Evolutionary conservation across 2,888 invertebrate species (phyloP), one percentile per base, ranked within the genome.

Genomic region (Ophraella communa): DNA sequence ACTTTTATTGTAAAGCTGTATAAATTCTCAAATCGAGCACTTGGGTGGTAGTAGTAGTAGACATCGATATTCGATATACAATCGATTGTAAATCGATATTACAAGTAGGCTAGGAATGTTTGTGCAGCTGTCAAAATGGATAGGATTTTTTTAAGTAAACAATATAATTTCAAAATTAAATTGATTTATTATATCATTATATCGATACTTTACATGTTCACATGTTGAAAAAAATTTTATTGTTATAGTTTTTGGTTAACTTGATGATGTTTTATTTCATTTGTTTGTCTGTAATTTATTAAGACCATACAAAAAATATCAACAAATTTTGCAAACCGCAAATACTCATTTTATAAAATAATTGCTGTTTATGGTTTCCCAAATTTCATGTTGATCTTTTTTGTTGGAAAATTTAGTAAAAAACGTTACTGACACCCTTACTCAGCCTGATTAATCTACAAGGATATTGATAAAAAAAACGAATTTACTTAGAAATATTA

Each of bases 71-170:
- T 56, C 44, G 51, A 45, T 55, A 44, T 59, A 47, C 20, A 39
- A 39, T 59, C 51, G 54, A 56, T 45, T n/a, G 33, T n/a, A 47
- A 69, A 70, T 77, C 73, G 76, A 77, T 76, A 74, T 74, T 75
- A 73, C 72, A 66, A 73, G 73, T 76, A 77, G 76, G 74, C 70
- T 77, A 78, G 74, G 75, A 70, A 75, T 73, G 77, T 76, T 78
- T 75, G 77, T 77, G 77, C 78, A 75, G 75, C 76, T 70, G 72
- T 67, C 64, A 66, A 60, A 23, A 57, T 59, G 69, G 73, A 69
- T 72, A 71, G 71, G 11, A 21, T 71, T 60, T 47, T 39, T 65
- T 69, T 20, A 14, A 55, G 54, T 44, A 17, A 44, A 45, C n/a
- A n/a, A n/a, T 35, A 35, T 53, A 3, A 35, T 35, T 35, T 35